Evolutionary conservation across 2,888 invertebrate genomes (phyloP), one percentile per base, ranked within the genome.

Genomic region (Drosophila antonietae): DNA sequence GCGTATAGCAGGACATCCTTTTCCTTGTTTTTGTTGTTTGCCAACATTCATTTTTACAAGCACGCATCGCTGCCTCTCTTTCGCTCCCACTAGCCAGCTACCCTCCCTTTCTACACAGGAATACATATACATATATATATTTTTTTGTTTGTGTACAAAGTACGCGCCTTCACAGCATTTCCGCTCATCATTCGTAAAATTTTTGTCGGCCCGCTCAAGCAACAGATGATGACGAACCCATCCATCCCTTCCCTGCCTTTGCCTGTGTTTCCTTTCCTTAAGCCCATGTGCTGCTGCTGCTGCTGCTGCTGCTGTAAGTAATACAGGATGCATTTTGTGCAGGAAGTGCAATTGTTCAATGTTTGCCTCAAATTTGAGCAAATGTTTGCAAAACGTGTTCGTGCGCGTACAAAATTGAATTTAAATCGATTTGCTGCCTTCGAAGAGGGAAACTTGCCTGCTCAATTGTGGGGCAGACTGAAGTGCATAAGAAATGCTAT

Each of bases 11-110:
- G 80, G 83, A 89, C 88, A 88, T 89, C 90, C 87, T 83, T 81
- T 89, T 77, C 80, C 88, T 78, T 82, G 73, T 70, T 69, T 78
- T 85, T 85, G 84, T 83, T 84, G 83, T 79, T 71, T 82, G 73
- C 75, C 84, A 83, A 83, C 80, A 82, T 75, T 88, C 73, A 65
- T 76, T 83, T 75, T 82, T 78, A 73, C 80, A 69, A 73, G 47
- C 51, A 49, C 23, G 46, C n/a, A 47, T 37, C 35, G 20, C 59
- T 46, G 44, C 23, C 15, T 33, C 44, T 35, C 20, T 39, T n/a
- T 55, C 49, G 20, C 53, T 62, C 37, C 64, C 5, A 15, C 58
- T 14, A 7, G 23, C 23, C 23, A 23, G 0, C 58, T 18, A 31
- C 15, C 35, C 39, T 23, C 55, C 46, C 52, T 31, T 8, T 35